Conservation (phyloP, 2,113 vertebrate species). For the Aldabrachelys gigantea region DNA sequence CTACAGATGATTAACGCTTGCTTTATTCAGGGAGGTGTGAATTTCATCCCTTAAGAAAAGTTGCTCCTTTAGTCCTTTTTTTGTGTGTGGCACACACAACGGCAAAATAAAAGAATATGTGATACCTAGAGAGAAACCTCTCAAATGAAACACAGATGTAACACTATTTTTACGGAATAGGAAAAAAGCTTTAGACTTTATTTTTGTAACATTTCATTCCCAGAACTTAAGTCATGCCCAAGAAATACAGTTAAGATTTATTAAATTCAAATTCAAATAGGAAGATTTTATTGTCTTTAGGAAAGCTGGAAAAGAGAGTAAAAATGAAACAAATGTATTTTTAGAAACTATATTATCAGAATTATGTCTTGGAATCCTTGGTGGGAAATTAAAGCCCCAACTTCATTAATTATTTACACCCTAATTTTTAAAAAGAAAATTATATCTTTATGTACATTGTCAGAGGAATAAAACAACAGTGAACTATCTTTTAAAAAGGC, state of each 20-base stretch:
- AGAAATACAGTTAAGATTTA: conserved; percentile 4
- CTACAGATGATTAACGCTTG: not conserved
- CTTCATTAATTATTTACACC: not conserved
- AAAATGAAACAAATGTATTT: conserved; percentile 3
- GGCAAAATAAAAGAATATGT: not conserved
- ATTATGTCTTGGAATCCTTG: not conserved
- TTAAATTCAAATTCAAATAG: not conserved
- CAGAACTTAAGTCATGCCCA: not conserved
- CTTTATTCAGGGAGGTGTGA: not conserved
- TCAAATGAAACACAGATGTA: not conserved
- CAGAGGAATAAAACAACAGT: not conserved
- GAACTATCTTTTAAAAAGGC: conserved; percentile 3
- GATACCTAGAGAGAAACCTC: not conserved
- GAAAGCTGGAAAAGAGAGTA: not conserved
- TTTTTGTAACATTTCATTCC: conserved; percentile 22
- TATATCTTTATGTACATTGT: not conserved
- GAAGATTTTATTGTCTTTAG: not conserved
- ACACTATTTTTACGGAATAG: not conserved
- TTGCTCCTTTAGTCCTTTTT: not conserved
- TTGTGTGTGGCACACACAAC: not conserved
- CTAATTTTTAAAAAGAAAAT: conserved; percentile 18
- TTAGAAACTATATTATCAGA: not conserved
- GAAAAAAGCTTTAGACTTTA: not conserved
- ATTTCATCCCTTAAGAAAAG: not conserved
- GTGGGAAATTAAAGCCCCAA: conserved; percentile 20